Percentiles rank a stretch among this genome's conserved stretches.
phyloP scores from a whole-genome alignment of 2,797 vertebrate species.

The Enoplosus armatus region DNA sequence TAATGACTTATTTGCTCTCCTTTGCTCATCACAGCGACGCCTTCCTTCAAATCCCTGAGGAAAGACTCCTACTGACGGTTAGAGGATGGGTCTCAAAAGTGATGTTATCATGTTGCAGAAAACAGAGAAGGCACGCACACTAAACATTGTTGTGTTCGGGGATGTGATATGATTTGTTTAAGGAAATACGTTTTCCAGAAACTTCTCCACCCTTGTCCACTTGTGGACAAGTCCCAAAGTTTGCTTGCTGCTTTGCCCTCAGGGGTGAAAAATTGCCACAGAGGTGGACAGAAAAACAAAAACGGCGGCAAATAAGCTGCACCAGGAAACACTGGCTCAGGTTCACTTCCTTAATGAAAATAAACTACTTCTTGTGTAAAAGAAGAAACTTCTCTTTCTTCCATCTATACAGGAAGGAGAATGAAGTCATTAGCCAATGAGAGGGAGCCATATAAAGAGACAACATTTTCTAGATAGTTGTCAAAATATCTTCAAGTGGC shows the following conservation, averaged over 20 bases:
- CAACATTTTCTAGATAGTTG: background rate
- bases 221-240: background rate
- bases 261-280: background rate
- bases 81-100: slow-evolving; percentile 11
- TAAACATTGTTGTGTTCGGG: background rate
- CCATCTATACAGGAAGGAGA: background rate
- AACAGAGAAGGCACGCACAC: background rate
- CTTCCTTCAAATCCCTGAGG: slow-evolving; percentile 29
- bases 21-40: slow-evolving; percentile 39
- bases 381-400: background rate
- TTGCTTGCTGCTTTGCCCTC: background rate
- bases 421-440: slow-evolving; percentile 22
- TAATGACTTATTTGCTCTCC: slow-evolving; percentile 18
- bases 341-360: slow-evolving; percentile 25
- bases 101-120: slow-evolving; percentile 13
- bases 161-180: slow-evolving; percentile 1
- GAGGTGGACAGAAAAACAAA: slow-evolving; percentile 11
- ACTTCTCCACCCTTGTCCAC: background rate
- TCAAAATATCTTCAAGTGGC: slow-evolving; percentile 21
- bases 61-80: background rate
- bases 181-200: slow-evolving; percentile 1
- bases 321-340: background rate
- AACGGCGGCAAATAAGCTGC: background rate
- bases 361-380: background rate
- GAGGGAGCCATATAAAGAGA: slow-evolving; percentile 13